Base-by-base conservation (phyloP, 2,113 vertebrate genomes). In the Cygnus atratus region DNA sequence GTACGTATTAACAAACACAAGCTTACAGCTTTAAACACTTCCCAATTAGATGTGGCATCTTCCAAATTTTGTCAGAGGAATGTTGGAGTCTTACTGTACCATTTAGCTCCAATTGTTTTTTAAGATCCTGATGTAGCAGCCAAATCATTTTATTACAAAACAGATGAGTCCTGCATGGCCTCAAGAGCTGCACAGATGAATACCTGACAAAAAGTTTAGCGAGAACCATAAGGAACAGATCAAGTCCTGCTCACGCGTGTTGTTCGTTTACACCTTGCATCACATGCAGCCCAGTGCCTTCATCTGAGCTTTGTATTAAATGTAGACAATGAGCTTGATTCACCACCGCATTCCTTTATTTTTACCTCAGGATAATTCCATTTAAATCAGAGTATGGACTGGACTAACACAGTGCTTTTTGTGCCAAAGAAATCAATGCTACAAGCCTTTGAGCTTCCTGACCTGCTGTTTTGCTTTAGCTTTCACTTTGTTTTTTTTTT, bases 391-490 rank as follows among this genome's bases (percentile, higher is more conserved):
- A 87, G 77, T 85, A 93, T 2, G 5, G 84, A 94, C 91, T 92
- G 95, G 88, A 96, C 91, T 93, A 94, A 95, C 37, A 61, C 74
- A 43, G 63, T 63, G 75, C 1, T 46, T 94, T 94, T 87, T 85
- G 94, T 96, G 96, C 96, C 96, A 96, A 97, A 93, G 74, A 96
- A 96, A 96, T 96, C 96, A 96, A 61, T 1, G 10, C 87, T 95
- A 87, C 81, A 93, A 94, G 59, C 28, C 91, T 95, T 92, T 89
- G 88, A 95, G 95, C 91, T 96, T 97, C 96, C 96, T 95, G 96
- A 96, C 96, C 94, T 91, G 95, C 95, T 96, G 96, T 96, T 96
- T 96, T 93, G 81, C 84, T 95, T 97, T 95, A 97, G 95, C 81
- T 81, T 94, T 94, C 84, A 84, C 81, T 92, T 93, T 71, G 66